Conservation (phyloP, 1,140 invertebrate species). For the Coelopa frigida region DNA sequence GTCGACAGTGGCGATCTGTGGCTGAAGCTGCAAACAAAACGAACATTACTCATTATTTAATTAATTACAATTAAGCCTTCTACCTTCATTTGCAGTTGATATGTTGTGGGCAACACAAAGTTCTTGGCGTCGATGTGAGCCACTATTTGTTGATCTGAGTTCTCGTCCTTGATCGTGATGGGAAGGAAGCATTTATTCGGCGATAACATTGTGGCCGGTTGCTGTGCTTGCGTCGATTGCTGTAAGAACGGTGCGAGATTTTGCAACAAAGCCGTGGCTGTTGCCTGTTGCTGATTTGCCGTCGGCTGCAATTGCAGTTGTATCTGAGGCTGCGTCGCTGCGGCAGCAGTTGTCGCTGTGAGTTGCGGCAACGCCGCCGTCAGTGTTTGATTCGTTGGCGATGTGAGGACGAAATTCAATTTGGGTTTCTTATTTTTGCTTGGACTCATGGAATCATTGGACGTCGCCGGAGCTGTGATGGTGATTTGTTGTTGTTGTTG, state of each 20-base stretch:
- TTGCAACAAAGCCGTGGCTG: constrained; percentile 1
- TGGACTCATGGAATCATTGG: constrained; percentile 17
- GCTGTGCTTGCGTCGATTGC: constrained; percentile 13
- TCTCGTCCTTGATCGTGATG: constrained; percentile 41
- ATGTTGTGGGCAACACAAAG: constrained; percentile 38
- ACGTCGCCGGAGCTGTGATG: too few relatives aligned
- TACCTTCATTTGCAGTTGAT: constrained; percentile 44
- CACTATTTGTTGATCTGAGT: constrained; percentile 41
- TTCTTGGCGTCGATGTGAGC: constrained; percentile 44
- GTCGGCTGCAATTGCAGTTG: constrained; percentile 39
- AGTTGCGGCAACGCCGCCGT: constrained; percentile 15
- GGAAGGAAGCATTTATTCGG: constrained; percentile 42
- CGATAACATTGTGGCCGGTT: constrained; percentile 22
- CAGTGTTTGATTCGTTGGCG: constrained; percentile 19
- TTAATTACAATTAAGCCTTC: background rate
- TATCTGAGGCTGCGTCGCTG: constrained; percentile 36
- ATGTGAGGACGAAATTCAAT: constrained; percentile 38
- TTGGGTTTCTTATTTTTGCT: constrained; percentile 45
- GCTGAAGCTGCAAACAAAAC: constrained; percentile 23
- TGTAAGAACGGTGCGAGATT: constrained; percentile 11
- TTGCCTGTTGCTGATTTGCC: constrained; percentile 11
- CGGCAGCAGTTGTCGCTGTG: constrained; percentile 12
- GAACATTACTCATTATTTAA: background rate
- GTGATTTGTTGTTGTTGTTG: too few relatives aligned
- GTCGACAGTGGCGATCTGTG: constrained; percentile 37